Base-by-base conservation (phyloP, 92 coral and sea anemone species). In the Phenganax stokvisi region DNA sequence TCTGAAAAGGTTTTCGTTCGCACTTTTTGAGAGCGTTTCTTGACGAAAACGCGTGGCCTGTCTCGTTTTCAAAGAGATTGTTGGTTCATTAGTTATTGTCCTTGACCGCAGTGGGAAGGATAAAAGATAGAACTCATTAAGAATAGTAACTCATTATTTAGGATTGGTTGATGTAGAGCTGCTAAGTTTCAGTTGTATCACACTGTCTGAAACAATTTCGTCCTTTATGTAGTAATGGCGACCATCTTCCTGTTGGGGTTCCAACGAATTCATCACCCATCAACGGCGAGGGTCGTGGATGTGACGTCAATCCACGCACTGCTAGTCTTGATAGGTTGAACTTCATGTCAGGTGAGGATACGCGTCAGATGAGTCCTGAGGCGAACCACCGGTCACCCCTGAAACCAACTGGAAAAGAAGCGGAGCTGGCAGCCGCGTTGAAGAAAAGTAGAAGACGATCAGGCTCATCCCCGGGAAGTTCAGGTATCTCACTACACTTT, bases 321-420 rank as follows among this genome's bases (percentile, higher is more conserved):
- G 89, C 98, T 4, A 94, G 98, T 77, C 92, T 90, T 57, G 98
- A 94, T 76, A 85, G 94, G 76, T 87, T 94, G 16, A 92, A 94
- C 85, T 80, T 89, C 82, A 81, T 92, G 88, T 76, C 86, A 17
- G 69, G 53, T 61, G 87, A 90, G 60, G 98, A 93, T 25, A 84
- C 84, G 64, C 60, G 90, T 13, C 89, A 89, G 65, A 37, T 37
- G 47, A 84, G 92, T 93, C 91, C 94, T 51, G 97, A 94, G 61
- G 89, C 92, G 56, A 84, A 83, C 70, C 89, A 87, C 61, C 71
- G 97, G 12, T 82, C 88, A 51, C 90, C 98, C 72, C 77, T 94
- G 80, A 94, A 94, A 85, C 86, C 92, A 74, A 85, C 98, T 20
- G 98, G 98, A 55, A 91, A 97, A 57, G 98, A 94, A 70, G 97